These are phyloP conservation scores for Harmothoe impar DNA, from an alignment of 2,888 invertebrate species.

Conservation along the genomic window DNA sequence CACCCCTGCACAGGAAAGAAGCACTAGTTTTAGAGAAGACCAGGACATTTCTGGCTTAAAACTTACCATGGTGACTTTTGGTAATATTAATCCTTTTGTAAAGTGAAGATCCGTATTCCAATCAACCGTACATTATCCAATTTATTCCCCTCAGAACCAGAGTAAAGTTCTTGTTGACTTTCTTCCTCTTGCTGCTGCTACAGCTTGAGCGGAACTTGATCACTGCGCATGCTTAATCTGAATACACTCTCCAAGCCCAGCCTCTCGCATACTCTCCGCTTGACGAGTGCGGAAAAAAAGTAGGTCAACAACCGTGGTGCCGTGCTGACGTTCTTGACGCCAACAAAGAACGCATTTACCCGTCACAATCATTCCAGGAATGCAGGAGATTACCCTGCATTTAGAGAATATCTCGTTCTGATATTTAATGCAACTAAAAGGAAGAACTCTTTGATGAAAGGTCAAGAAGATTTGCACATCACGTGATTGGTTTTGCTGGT, in stretches of 20 bases:
- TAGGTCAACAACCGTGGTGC: too few species aligned
- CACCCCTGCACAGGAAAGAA: too few species aligned
- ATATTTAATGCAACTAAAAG: too few species aligned
- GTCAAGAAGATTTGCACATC: background rate
- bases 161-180: slow-evolving; percentile 21
- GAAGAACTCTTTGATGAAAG: background rate
- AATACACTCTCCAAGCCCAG: background rate
- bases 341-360: too few species aligned
- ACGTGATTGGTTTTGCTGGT: slow-evolving; percentile 2
- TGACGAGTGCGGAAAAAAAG: too few species aligned
- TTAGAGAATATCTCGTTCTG: too few species aligned
- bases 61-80: slow-evolving; percentile 33
- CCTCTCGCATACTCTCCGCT: background rate
- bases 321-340: too few species aligned
- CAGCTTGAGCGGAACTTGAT: background rate
- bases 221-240: slow-evolving; percentile 4
- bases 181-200: slow-evolving; percentile 11
- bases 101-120: background rate
- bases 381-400: too few species aligned
- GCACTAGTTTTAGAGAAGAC: too few species aligned
- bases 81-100: background rate
- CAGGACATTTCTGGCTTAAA: too few species aligned
- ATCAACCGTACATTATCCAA: slow-evolving; percentile 32
- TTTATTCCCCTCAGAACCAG: background rate
- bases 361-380: too few species aligned